Evolutionary conservation across 2,888 invertebrate species (phyloP).

Genomic region (Julus scandinavius): DNA sequence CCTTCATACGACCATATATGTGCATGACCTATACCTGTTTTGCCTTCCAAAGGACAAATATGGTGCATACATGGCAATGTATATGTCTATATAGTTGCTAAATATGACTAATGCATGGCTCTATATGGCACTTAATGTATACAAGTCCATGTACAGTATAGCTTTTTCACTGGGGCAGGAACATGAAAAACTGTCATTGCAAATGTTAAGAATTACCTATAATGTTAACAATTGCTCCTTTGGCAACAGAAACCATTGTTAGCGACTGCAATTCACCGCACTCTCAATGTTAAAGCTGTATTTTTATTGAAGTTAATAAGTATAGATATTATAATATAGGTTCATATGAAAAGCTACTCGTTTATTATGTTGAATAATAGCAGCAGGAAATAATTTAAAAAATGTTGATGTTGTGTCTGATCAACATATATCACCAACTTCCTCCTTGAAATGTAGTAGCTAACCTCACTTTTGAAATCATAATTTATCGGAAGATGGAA

Average conservation of each 20-base stretch:
- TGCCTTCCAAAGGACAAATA: no score
- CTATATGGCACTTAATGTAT: no score
- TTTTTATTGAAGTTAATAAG: not conserved
- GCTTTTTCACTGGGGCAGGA: no score
- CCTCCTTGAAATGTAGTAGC: not conserved
- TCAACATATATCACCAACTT: not conserved
- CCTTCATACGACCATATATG: no score
- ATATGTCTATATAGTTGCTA: no score
- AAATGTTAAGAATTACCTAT: not conserved
- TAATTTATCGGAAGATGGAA: not conserved
- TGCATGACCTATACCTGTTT: no score
- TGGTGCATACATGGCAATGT: no score
- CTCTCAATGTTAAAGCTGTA: not conserved
- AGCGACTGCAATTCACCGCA: not conserved
- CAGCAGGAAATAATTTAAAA: constrained; percentile 36
- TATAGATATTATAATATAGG: not conserved
- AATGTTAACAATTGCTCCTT: not conserved
- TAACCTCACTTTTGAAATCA: not conserved
- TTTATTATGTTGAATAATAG: not conserved
- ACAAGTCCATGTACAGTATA: no score
- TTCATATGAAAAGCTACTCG: not conserved
- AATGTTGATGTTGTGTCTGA: not conserved
- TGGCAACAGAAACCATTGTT: not conserved
- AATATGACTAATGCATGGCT: no score
- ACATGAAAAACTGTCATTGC: not conserved